Conservation (phyloP, 2,113 vertebrate species). For the Chloebia gouldiae region DNA sequence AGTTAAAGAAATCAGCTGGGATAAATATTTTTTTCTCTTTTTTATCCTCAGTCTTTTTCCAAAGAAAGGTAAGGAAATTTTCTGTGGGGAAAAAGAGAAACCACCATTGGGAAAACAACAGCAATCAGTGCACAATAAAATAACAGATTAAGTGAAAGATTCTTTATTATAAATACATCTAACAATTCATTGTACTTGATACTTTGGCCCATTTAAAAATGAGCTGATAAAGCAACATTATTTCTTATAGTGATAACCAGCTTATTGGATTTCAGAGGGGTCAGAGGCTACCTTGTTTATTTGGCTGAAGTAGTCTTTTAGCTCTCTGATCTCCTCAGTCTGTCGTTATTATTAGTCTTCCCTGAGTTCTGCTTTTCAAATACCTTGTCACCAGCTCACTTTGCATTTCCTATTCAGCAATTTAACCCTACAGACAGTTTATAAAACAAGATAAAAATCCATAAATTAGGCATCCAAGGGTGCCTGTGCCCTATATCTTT, state of each 20-base stretch:
- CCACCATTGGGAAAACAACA: neutral
- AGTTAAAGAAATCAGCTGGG: neutral
- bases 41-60: neutral
- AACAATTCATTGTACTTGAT: neutral
- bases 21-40: neutral
- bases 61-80: neutral
- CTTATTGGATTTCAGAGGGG: conserved; percentile 5
- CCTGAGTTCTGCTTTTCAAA: conserved; percentile 46
- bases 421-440: conserved; percentile 56
- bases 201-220: conserved; percentile 9
- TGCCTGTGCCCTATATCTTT: conserved; percentile 57
- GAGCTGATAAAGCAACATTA: neutral
- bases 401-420: conserved; percentile 54
- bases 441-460: conserved; percentile 66
- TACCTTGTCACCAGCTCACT: conserved; percentile 39
- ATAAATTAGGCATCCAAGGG: conserved; percentile 55
- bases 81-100: neutral
- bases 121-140: neutral
- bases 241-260: neutral
- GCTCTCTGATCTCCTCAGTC: conserved; percentile 41
- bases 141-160: neutral
- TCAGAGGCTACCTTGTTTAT: conserved; percentile 51
- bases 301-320: conserved; percentile 18
- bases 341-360: conserved; percentile 25
- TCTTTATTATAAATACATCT: neutral